Percentiles rank a stretch among this genome's conserved stretches.
Evolutionary conservation across 2,113 vertebrate species (phyloP).

Genomic region (Rousettus leschenaultii): DNA sequence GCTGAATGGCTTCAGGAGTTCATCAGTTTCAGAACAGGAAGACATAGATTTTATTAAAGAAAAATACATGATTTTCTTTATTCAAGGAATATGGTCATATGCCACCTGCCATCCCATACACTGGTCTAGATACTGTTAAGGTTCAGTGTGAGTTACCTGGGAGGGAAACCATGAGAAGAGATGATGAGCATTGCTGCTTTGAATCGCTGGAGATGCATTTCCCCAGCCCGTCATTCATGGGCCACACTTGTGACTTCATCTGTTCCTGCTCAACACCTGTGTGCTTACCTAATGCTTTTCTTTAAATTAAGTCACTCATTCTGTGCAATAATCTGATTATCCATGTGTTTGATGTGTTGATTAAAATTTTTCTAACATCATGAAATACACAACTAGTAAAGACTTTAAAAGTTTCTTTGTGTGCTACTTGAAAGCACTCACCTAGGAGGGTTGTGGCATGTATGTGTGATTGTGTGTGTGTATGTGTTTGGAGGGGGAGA

Average conservation of each 20-base stretch:
- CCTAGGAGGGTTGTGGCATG: background rate
- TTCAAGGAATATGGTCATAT: background rate
- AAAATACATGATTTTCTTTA: background rate
- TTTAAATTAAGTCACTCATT: background rate
- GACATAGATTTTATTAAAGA: background rate
- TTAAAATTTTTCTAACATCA: background rate
- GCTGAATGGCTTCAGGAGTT: background rate
- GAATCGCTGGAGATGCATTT: background rate
- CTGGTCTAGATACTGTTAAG: background rate
- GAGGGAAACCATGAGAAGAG: background rate
- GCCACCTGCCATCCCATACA: background rate
- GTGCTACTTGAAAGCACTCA: background rate
- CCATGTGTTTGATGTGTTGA: background rate
- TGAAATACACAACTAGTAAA: background rate
- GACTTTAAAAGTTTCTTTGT: background rate
- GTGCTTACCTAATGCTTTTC: background rate
- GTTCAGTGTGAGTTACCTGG: background rate
- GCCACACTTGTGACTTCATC: background rate
- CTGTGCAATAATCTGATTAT: background rate
- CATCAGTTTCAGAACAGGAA: background rate
- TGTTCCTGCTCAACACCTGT: background rate
- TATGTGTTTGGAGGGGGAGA: background rate
- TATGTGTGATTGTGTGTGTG: no score
- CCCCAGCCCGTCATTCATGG: background rate
- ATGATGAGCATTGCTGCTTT: no score